Evolutionary conservation across 2,888 invertebrate genomes (phyloP).

Genomic region (Hirtodrosophila alboralis): DNA sequence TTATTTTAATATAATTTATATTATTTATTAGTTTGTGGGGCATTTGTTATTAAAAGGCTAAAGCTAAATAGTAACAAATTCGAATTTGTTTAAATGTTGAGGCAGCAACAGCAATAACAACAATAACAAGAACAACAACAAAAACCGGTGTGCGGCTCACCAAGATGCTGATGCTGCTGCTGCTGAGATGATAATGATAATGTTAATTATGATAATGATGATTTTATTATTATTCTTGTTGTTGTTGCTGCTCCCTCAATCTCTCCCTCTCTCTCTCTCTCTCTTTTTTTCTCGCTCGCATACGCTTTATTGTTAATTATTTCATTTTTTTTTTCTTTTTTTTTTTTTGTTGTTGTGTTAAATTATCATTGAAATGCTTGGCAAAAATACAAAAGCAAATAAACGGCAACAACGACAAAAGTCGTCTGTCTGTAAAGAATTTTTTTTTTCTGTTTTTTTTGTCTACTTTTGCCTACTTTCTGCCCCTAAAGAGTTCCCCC

Average conservation of each 20-base stretch:
- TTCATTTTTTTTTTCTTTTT: slow-evolving; percentile 71
- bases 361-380: slow-evolving; percentile 72
- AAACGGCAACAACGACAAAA: slow-evolving; percentile 49
- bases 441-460: slow-evolving; percentile 36
- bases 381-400: slow-evolving; percentile 57
- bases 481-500: too few species aligned
- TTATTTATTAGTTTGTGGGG: too few species aligned
- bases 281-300: slow-evolving; percentile 15
- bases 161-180: slow-evolving; percentile 19
- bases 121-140: slow-evolving; percentile 25
- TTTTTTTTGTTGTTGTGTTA: too few species aligned
- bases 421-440: slow-evolving; percentile 73
- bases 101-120: slow-evolving; percentile 25
- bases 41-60: slow-evolving; percentile 9
- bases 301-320: slow-evolving; percentile 70
- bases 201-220: slow-evolving; percentile 10
- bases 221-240: slow-evolving; percentile 8
- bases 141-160: slow-evolving; percentile 59
- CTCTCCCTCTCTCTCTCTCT: background rate
- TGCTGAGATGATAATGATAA: too few species aligned
- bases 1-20: too few species aligned
- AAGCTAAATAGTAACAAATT: slow-evolving; percentile 13
- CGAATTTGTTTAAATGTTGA: slow-evolving; percentile 43
- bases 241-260: slow-evolving; percentile 19
- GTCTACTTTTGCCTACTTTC: slow-evolving; percentile 7